Evolutionary conservation across 2,888 invertebrate species (phyloP).

Genomic region (Erynnis tages): DNA sequence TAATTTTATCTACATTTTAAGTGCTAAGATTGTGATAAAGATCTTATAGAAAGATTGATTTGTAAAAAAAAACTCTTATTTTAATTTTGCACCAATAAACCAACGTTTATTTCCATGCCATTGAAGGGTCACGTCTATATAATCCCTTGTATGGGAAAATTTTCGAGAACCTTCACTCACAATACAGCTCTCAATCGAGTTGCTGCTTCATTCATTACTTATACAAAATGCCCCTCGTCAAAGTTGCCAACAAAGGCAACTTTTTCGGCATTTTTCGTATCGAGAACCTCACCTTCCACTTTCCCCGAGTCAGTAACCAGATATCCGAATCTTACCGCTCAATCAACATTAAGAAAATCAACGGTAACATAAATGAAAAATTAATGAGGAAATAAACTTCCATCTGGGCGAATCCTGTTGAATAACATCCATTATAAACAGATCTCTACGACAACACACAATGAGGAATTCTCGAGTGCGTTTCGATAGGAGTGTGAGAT

Average conservation of each 20-base stretch:
- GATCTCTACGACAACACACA: conserved; percentile 12
- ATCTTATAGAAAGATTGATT: too few species aligned
- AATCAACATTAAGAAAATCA: conserved; percentile 27
- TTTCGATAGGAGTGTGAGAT: conserved; percentile 12
- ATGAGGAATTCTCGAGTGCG: conserved; percentile 18
- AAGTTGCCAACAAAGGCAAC: conserved; percentile 6
- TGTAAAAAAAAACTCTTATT: too few species aligned
- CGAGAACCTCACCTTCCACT: not conserved
- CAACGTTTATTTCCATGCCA: not conserved
- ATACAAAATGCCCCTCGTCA: conserved; percentile 12
- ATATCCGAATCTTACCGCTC: conserved; percentile 12
- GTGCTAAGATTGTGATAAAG: too few species aligned
- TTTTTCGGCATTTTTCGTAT: conserved; percentile 9
- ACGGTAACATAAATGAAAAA: conserved; percentile 22
- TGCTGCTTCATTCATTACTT: conserved; percentile 16
- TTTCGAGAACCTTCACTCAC: conserved; percentile 11
- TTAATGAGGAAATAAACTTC: conserved; percentile 29
- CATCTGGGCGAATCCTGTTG: conserved; percentile 21
- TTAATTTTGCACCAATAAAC: too few species aligned
- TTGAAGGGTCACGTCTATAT: not conserved
- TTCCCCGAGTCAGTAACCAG: not conserved
- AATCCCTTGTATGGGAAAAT: not conserved
- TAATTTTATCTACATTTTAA: too few species aligned
- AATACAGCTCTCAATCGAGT: conserved; percentile 10
- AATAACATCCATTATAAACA: conserved; percentile 27